Evolutionary conservation across 1,140 invertebrate genomes (phyloP).

Genomic region (Drosophila pseudoobscura): DNA sequence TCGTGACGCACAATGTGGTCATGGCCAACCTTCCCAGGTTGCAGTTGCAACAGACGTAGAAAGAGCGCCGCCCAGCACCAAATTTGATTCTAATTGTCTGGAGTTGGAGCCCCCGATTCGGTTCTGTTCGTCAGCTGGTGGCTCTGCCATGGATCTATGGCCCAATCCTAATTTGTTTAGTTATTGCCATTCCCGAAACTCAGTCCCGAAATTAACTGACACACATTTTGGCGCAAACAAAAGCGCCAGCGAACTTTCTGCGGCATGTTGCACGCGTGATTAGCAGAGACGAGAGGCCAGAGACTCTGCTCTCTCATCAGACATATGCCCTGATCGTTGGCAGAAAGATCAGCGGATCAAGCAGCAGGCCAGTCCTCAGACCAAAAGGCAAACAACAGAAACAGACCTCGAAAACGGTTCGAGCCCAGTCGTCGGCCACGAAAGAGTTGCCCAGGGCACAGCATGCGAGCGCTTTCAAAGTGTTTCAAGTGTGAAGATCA

Average conservation of each 20-base stretch:
- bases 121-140: slow-evolving; percentile 29
- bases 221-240: slow-evolving; percentile 39
- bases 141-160: slow-evolving; percentile 15
- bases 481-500: slow-evolving; percentile 83
- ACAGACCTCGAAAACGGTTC: slow-evolving; percentile 8
- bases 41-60: no score
- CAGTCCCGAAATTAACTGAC: slow-evolving; percentile 31
- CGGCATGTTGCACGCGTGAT: slow-evolving; percentile 77
- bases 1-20: no score
- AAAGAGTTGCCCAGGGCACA: slow-evolving; percentile 38
- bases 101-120: not conserved
- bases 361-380: slow-evolving; percentile 7
- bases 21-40: no score
- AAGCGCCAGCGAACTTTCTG: slow-evolving; percentile 49
- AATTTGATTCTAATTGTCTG: no score
- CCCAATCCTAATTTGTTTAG: no score
- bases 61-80: no score
- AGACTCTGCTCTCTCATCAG: slow-evolving; percentile 45
- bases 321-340: slow-evolving; percentile 66
- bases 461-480: slow-evolving; percentile 81
- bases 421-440: not conserved
- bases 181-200: not conserved
- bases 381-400: slow-evolving; percentile 38
- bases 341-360: slow-evolving; percentile 37
- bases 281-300: slow-evolving; percentile 43